Base-by-base conservation (phyloP, 2,888 invertebrate species). In the Andrena fulva region DNA sequence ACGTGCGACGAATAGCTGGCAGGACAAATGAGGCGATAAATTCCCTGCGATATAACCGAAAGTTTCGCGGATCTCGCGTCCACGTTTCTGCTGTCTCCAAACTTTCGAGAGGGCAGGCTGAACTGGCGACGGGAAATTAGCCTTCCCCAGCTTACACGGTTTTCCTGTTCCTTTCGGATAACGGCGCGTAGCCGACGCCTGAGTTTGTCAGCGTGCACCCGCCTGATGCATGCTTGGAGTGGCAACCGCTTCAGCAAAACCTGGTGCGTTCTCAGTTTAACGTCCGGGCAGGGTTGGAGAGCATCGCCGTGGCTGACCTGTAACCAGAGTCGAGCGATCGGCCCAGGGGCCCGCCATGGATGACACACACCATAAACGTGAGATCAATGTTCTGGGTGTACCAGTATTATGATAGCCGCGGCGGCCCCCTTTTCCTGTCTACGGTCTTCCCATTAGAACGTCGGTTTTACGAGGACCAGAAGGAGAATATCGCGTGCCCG, bases 351-450 rank as follows among this genome's bases (percentile, higher is more conserved):
- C 42, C 42, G 60, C 64, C 24, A 50, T 68, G 72, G 77, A 83
- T 68, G 87, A 85, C 84, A 71, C 77, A 79, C 33, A 48, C 74
- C 86, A 77, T 90, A 89, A 89, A 88, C 86, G 83, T 74, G 83
- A 89, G 87, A 89, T 88, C 83, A 83, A 80, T 85, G 89, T 87
- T 85, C 90, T 91, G 92, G 91, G 91, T 92, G 90, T 89, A 87
- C 88, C 82, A 77, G 90, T 92, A 91, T 92, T 92, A 91, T 91
- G 92, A 92, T 92, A 90, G 91, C 90, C 90, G 92, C 90, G 91
- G 91, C 91, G 89, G 90, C 90, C 86, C 88, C 87, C 20, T 87
- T 91, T 91, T 92, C 93, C 92, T 93, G 93, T 92, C 89, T 42
- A 91, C 85, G 82, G 69, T 75, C 89, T 91, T 92, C 91, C 91